These are phyloP conservation scores for Sebastes trivittatus DNA, from an alignment of 2,797 vertebrate genomes.

Conservation along the genomic window DNA sequence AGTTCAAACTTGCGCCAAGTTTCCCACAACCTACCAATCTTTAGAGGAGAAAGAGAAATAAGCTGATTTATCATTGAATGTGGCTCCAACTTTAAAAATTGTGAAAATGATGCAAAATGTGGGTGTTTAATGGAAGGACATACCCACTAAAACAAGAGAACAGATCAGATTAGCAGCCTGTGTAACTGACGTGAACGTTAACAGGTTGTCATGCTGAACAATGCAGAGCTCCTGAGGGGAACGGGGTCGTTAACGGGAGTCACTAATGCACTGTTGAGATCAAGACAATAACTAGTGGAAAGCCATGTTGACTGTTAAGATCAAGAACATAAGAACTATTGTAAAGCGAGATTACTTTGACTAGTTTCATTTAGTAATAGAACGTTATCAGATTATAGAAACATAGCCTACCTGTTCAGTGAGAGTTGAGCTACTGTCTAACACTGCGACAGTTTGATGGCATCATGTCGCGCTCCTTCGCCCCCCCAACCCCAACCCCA, in stretches of 20 bases:
- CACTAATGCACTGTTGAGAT: neutral
- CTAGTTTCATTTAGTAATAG: neutral
- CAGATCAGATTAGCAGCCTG: neutral
- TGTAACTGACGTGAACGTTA: neutral
- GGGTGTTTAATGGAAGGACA: neutral
- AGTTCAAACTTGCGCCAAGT: slow-evolving; percentile 34
- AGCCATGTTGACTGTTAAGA: too few relatives aligned
- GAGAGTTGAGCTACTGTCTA: slow-evolving; percentile 28
- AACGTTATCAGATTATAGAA: rapidly evolving
- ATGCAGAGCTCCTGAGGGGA: neutral
- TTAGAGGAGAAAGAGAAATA: neutral
- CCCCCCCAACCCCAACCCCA: neutral
- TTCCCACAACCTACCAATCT: slow-evolving; percentile 28
- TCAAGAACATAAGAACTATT: too few relatives aligned
- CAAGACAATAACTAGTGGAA: too few relatives aligned
- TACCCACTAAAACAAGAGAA: neutral
- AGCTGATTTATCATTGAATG: rapidly evolving
- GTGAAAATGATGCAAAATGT: neutral
- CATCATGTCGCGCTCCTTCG: slow-evolving; percentile 78
- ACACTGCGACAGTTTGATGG: slow-evolving; percentile 57
- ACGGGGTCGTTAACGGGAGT: neutral
- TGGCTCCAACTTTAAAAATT: neutral
- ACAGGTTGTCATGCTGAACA: neutral
- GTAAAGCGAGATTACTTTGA: neutral
- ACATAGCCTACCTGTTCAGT: slow-evolving; percentile 49